Evolutionary conservation across 2,113 vertebrate species (phyloP), one percentile per base, ranked within the genome.

Genomic region (Mastomys coucha): DNA sequence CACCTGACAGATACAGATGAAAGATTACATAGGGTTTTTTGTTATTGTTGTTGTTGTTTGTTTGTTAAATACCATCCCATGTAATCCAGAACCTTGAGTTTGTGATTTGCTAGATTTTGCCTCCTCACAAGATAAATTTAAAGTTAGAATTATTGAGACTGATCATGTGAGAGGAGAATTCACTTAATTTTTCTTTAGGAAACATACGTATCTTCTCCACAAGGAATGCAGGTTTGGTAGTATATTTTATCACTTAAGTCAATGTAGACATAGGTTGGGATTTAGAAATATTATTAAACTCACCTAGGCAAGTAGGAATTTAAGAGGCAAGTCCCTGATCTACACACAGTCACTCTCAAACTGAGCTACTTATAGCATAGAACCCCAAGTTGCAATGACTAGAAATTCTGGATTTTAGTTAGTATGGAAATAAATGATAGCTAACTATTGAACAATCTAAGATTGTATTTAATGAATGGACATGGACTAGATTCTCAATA

Each of bases 121-220:
- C 2, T 60, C 5, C 39, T 45, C 39, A 60, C 17, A 76, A 76
- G 26, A 45, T 63, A 20, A 76, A 81, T 89, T 89, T 56, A 89
- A 88, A 77, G 22, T 88, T 88, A 96, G n/a, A 78, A 85, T 45
- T 91, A 69, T 58, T 81, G 42, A 88, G 14, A 69, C 24, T 80
- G 11, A 56, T n/a, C 84, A 73, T 36, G 19, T 77, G 69, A 80
- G 56, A 88, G 31, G 11, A 84, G 17, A 70, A 51, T 42, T 5
- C 70, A 49, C 17, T 65, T 13, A 45, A 67, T 45, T 69, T 90
- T 95, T 26, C 53, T 92, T 88, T 65, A 94, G 39, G 17, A 5
- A 67, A n/a, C 1, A 14, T 88, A 14, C 60, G 16, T 51, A 72
- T 77, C 1, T 28, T 73, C 26, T 16, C 24, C 7, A 67, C 28